Conservation (phyloP, 2,113 vertebrate genomes). For the Alligator mississippiensis region DNA sequence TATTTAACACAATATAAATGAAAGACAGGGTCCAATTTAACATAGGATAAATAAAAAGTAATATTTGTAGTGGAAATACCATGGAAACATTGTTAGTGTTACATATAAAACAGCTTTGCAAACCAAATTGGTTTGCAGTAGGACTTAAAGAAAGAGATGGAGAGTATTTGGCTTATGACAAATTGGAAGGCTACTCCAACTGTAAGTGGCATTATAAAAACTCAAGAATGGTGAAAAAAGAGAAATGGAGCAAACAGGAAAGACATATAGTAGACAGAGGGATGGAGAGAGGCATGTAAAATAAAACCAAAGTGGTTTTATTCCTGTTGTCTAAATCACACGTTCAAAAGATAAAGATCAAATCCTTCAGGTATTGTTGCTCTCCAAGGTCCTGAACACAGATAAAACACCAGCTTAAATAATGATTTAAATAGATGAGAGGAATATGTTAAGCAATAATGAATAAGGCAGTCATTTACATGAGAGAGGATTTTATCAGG, state of each 20-base stretch:
- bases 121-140: fast-evolving
- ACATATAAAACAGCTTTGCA: neutral
- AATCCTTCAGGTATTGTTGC: neutral
- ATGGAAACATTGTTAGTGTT: neutral
- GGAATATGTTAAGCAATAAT: fast-evolving
- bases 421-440: neutral
- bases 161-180: neutral
- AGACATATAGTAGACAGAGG: fast-evolving
- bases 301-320: fast-evolving
- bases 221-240: neutral
- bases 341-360: fast-evolving
- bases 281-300: fast-evolving
- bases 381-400: constrained; percentile 60
- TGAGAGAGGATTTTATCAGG: fast-evolving
- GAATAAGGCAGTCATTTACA: fast-evolving
- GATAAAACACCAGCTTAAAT: fast-evolving
- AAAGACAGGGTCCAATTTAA: neutral
- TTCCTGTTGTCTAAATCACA: fast-evolving
- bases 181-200: neutral
- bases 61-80: neutral
- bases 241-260: neutral
- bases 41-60: neutral
- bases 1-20: neutral
- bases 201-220: neutral
- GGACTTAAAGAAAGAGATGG: neutral